Evolutionary conservation across 92 coral and sea anemone genomes (phyloP).

Genomic region (Porites evermanni): DNA sequence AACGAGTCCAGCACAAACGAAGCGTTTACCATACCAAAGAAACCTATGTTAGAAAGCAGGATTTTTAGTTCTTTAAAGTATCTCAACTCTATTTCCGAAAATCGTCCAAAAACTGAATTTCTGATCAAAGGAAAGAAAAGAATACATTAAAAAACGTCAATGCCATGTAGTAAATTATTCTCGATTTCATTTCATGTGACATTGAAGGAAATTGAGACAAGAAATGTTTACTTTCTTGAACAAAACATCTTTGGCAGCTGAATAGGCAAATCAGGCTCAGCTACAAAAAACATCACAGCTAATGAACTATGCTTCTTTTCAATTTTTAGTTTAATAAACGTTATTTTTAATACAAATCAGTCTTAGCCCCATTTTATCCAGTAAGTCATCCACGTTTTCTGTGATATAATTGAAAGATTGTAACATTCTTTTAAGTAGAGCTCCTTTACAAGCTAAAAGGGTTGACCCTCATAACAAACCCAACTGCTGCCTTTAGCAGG

Average conservation of each 20-base stretch:
- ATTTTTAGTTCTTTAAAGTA: not conserved
- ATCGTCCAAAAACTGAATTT: not conserved
- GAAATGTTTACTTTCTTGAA: conserved; percentile 30
- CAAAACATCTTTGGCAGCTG: conserved; percentile 28
- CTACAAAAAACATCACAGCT: not conserved
- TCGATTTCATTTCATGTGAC: not conserved
- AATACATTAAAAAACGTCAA: not conserved
- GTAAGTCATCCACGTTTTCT: not conserved
- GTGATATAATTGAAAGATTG: no score
- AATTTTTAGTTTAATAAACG: not conserved
- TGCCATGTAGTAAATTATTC: not conserved
- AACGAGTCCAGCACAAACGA: not conserved
- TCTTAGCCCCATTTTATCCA: not conserved
- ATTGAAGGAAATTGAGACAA: conserved; percentile 7
- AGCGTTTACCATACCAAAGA: not conserved
- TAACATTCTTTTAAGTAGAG: no score
- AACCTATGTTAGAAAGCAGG: not conserved
- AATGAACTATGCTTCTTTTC: not conserved
- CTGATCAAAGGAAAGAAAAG: not conserved
- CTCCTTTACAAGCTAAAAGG: no score
- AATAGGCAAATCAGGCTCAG: not conserved
- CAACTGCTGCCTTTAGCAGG: no score
- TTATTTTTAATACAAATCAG: not conserved
- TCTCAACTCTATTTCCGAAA: not conserved
- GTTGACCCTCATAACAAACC: no score